Percentiles rank a stretch among this genome's conserved stretches.
phyloP scores from a whole-genome alignment of 2,113 vertebrate species.

The Sprattus sprattus region DNA sequence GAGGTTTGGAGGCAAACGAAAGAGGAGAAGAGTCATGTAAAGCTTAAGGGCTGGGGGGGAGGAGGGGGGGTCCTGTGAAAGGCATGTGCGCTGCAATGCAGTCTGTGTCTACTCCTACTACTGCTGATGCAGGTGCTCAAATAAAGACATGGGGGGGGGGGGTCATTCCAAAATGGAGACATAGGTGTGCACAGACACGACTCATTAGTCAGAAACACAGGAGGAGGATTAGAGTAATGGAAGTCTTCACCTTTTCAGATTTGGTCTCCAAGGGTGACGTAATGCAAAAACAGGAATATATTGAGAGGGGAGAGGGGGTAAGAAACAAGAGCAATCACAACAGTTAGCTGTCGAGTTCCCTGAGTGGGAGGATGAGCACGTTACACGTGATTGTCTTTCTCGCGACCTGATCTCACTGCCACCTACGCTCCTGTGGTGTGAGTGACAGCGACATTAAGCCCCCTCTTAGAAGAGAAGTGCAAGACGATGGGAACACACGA shows the following conservation, averaged over 20 bases:
- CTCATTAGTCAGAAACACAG: neutral
- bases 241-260: constrained; percentile 70
- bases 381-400: neutral
- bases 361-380: neutral
- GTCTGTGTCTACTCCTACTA: neutral
- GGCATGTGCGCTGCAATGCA: neutral
- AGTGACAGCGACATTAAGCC: constrained; percentile 26
- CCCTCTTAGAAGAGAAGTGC: neutral
- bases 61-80: neutral
- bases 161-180: neutral
- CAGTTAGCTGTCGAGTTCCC: constrained; percentile 37
- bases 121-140: neutral
- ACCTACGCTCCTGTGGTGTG: constrained; percentile 41
- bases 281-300: constrained; percentile 54
- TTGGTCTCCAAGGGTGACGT: constrained; percentile 65
- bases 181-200: neutral
- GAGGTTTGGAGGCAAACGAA: neutral
- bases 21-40: neutral
- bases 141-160: neutral
- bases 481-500: neutral
- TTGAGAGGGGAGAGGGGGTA: constrained; percentile 41
- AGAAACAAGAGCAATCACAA: constrained; percentile 51
- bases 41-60: neutral
- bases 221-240: constrained; percentile 31
- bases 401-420: constrained; percentile 29